Base-by-base conservation (phyloP, 2,797 vertebrate species). In the Lycodopsis pacificus region DNA sequence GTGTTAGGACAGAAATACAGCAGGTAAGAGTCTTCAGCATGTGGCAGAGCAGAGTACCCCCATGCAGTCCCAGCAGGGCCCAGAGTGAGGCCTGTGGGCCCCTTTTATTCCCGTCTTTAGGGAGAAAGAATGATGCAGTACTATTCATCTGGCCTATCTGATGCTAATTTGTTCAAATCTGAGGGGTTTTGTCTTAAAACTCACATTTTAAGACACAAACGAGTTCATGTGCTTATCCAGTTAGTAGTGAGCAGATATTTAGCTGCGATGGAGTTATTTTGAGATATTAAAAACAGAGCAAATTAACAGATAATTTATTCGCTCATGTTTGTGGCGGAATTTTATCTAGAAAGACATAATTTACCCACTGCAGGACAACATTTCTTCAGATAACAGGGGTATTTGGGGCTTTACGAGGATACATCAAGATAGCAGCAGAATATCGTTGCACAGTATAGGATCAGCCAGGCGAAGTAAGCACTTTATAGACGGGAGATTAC, bases 391-490 rank as follows among this genome's bases (percentile, higher is more conserved):
- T 82, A 63, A 76, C 51, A 19, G 65, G n/a, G 59, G 32, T 72
- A 46, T 81, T 75, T 71, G 20, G 48, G 36, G 67, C 56, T 80
- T 87, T 84, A 58, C 63, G 25, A 62, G 79, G 79, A 80, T 78
- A 58, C 79, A 32, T 79, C 15, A 51, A 76, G 76, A 88, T 79
- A 72, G 61, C 46, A 71, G 68, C 68, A 71, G 67, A 87, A 83
- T 83, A 69, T 77, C 32, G 72, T 84, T 75, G 66, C 75, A 65
- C 73, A 70, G 56, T 38, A 22, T n/a, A 22, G 62, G 54, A 77
- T 83, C 76, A 73, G 69, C 27, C 17, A 74, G 63, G n/a, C 74
- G 56, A 83, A 82, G 72, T 83, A 90, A 90, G 88, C 81, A 84
- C 56, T 76, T 78, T 34, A 75, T 34, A 68, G 49, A 65, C 44